Conservation (phyloP, 2,113 vertebrate genomes). For the Martes martes region DNA sequence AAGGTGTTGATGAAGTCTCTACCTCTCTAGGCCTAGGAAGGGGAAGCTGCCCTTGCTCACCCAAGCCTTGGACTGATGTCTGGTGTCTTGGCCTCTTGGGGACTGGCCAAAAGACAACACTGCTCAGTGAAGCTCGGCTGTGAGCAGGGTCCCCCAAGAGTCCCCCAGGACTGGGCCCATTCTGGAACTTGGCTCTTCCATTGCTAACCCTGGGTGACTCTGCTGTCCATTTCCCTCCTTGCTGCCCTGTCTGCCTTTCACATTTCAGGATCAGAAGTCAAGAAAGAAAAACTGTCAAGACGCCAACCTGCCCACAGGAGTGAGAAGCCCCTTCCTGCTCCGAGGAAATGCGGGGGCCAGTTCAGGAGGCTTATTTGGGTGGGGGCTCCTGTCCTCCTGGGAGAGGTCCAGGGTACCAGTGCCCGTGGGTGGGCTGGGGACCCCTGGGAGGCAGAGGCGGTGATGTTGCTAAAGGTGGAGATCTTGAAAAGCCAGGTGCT, state of each 20-base stretch:
- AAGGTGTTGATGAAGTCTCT: background rate
- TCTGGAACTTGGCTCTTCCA: background rate
- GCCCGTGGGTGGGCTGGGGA: too few species aligned
- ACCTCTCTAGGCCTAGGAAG: background rate
- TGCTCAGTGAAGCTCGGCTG: background rate
- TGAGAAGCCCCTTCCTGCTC: background rate
- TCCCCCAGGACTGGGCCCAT: background rate
- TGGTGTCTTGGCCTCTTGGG: background rate
- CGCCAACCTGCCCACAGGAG: background rate
- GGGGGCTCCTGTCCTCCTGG: background rate
- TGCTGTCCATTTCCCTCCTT: background rate
- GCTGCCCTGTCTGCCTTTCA: background rate
- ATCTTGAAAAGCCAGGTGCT: too few species aligned
- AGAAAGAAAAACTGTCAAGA: background rate
- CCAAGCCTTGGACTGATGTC: background rate
- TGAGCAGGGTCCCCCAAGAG: background rate
- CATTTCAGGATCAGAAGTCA: background rate
- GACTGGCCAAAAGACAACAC: background rate
- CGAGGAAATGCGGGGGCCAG: too few species aligned
- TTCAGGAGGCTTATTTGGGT: too few species aligned
- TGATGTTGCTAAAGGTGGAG: background rate
- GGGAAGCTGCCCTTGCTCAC: background rate
- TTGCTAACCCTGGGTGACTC: background rate
- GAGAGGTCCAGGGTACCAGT: background rate
- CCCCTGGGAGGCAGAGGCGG: background rate